Conservation (phyloP, 2,113 vertebrate genomes). For the Oceanodroma tethys region DNA sequence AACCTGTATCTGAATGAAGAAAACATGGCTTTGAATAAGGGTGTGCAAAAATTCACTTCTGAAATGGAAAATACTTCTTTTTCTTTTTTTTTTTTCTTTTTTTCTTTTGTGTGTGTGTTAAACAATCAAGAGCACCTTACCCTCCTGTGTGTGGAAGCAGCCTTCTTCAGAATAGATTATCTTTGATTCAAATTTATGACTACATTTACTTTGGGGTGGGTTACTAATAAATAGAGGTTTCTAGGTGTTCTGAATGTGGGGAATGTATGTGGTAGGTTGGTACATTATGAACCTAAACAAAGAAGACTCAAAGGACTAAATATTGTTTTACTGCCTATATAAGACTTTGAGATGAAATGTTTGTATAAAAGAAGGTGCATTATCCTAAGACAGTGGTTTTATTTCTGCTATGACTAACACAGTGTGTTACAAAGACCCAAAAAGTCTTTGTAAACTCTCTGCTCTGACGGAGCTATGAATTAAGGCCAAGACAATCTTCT, state of each 20-base stretch:
- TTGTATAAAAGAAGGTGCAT: background rate
- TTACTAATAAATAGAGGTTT: background rate
- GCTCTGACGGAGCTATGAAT: background rate
- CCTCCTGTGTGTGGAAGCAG: background rate
- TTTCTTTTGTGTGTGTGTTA: no score
- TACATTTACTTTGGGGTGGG: background rate
- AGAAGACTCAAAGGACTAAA: background rate
- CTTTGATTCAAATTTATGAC: background rate
- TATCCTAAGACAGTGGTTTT: background rate
- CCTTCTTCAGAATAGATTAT: background rate
- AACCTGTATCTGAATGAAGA: background rate
- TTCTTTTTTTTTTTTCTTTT: background rate
- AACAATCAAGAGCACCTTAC: background rate
- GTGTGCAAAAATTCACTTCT: background rate
- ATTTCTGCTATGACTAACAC: background rate
- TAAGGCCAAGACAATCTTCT: background rate
- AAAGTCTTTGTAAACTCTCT: background rate
- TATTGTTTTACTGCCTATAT: constrained; percentile 9
- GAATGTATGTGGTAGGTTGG: background rate
- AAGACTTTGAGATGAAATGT: background rate
- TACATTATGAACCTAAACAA: background rate
- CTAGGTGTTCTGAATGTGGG: background rate
- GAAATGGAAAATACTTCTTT: background rate
- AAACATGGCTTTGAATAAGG: background rate
- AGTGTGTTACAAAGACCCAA: background rate